phyloP scores from a whole-genome alignment of 30 jellyfish, hydroid and myxozoan genomes.

The Cassiopea andromeda region DNA sequence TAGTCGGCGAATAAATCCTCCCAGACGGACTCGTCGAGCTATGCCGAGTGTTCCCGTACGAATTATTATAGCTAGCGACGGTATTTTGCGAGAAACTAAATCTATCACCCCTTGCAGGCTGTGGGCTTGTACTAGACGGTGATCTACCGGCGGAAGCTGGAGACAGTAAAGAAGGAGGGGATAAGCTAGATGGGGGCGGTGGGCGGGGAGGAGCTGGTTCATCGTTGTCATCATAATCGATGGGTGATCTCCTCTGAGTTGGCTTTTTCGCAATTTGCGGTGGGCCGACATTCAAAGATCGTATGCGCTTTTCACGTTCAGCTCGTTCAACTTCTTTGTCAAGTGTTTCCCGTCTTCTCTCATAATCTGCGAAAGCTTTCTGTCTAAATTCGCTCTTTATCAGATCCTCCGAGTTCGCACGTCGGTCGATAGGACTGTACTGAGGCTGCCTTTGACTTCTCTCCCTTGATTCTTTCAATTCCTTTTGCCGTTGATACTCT shows the following conservation, averaged over 20 bases:
- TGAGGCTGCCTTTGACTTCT: neutral
- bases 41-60: conserved; percentile 1
- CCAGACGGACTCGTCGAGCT: conserved; percentile 21
- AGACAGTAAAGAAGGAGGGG: neutral
- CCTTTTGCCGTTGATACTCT: conserved; percentile 74
- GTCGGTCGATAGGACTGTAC: neutral
- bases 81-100: conserved; percentile 61
- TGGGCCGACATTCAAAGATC: conserved; percentile 36
- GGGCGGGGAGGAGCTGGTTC: conserved; percentile 99
- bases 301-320: conserved; percentile 44
- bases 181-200: conserved; percentile 85
- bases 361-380: conserved; percentile 74
- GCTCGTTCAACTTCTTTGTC: conserved; percentile 70
- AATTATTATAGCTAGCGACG: conserved; percentile 10
- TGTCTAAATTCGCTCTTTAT: conserved; percentile 78
- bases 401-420: conserved; percentile 12
- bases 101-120: conserved; percentile 30
- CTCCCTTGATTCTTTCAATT: conserved; percentile 28
- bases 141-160: conserved; percentile 55
- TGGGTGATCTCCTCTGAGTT: neutral
- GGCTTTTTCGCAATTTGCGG: conserved; percentile 70
- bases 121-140: conserved; percentile 63
- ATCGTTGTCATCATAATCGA: conserved; percentile 55
- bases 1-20: conserved; percentile 42
- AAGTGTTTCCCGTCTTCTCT: conserved; percentile 80